phyloP scores from a whole-genome alignment of 1,140 invertebrate genomes.

The Diabrotica virgifera region DNA sequence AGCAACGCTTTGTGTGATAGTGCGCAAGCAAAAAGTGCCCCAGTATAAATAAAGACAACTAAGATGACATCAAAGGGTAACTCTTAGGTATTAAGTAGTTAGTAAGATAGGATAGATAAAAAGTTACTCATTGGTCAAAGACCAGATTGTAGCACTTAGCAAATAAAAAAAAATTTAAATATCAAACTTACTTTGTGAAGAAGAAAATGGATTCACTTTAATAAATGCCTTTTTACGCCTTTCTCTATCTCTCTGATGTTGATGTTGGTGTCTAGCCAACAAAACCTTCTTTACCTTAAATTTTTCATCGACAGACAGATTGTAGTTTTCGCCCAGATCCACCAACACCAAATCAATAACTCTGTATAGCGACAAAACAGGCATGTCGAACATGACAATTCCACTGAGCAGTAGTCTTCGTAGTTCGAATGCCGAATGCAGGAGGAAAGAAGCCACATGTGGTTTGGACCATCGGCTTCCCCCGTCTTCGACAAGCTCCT shows the following conservation, averaged over 20 bases:
- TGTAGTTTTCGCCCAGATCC: conserved; percentile 81
- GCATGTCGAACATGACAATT: conserved; percentile 88
- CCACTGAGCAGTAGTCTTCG: conserved; percentile 84
- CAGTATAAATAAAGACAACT: no score
- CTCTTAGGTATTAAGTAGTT: no score
- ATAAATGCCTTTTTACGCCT: no score
- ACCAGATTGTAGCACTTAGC: no score
- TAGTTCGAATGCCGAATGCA: conserved; percentile 88
- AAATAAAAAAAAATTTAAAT: no score
- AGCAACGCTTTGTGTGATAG: no score
- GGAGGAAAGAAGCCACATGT: conserved; percentile 86
- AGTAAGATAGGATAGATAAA: no score
- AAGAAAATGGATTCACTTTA: no score
- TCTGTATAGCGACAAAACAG: conserved; percentile 78
- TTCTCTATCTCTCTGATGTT: conserved; percentile 85
- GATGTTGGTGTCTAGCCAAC: conserved; percentile 89
- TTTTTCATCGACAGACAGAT: conserved; percentile 69
- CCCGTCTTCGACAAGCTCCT: conserved; percentile 90
- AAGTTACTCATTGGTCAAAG: no score
- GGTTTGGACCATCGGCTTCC: conserved; percentile 94
- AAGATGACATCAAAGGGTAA: no score
- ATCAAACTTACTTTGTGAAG: no score
- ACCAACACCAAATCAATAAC: conserved; percentile 89
- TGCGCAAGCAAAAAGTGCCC: no score
- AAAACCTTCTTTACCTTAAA: conserved; percentile 86